Evolutionary conservation across 2,888 invertebrate species (phyloP).

Genomic region (Didymodactylos carnosus): DNA sequence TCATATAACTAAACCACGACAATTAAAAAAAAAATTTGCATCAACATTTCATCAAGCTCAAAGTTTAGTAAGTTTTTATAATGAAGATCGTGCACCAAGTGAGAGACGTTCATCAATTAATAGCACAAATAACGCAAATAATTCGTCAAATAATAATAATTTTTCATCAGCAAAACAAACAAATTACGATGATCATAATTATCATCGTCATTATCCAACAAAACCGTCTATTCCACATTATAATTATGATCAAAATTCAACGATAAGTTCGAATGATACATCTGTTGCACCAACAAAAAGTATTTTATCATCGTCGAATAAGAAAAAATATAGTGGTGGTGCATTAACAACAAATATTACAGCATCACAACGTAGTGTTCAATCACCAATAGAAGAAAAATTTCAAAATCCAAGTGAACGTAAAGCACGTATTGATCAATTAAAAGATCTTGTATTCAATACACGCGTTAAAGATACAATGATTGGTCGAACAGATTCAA

Average conservation of each 20-base stretch:
- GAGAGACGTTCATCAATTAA: not conserved
- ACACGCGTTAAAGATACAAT: not conserved
- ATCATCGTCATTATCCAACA: not conserved
- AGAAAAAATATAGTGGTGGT: not conserved
- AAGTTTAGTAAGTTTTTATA: not conserved
- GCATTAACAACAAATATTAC: not conserved
- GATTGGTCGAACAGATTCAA: not conserved
- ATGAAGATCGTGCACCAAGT: not conserved
- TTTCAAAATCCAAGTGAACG: not conserved
- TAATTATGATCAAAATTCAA: too few relatives aligned
- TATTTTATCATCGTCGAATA: not conserved
- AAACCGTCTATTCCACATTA: not conserved
- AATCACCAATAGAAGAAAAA: not conserved
- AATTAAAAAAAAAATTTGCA: constrained; percentile 14
- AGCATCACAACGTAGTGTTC: not conserved
- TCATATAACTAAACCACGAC: constrained; percentile 14
- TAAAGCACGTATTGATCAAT: constrained; percentile 1
- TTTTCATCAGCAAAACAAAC: too few relatives aligned
- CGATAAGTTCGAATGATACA: not conserved
- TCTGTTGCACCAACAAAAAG: not conserved
- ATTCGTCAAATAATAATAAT: too few relatives aligned
- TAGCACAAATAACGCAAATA: too few relatives aligned
- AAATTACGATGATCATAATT: not conserved
- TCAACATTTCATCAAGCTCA: constrained; percentile 12
- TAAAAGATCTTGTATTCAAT: not conserved